Conservation (phyloP, 1,140 invertebrate species). For the Schlechtendalia chinensis region DNA sequence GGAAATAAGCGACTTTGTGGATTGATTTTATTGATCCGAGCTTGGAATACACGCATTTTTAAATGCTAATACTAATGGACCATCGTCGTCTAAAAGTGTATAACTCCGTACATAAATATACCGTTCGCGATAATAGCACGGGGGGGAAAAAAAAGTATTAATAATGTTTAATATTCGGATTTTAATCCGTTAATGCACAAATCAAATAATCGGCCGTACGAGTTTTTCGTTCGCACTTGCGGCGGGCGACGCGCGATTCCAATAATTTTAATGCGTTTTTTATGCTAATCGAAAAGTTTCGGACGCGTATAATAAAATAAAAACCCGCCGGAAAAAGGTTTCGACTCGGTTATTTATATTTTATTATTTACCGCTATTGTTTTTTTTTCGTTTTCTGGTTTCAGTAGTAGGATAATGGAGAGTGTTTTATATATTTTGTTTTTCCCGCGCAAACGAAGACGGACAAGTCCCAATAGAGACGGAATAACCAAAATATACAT, state of each 20-base stretch:
- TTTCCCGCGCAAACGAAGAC: conserved; percentile 46
- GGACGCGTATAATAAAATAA: conserved; percentile 5
- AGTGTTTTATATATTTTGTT: conserved; percentile 49
- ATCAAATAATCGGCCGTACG: conserved; percentile 37
- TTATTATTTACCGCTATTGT: conserved; percentile 46
- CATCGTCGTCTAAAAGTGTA: no score
- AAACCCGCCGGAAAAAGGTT: conserved; percentile 38
- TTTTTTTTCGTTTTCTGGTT: conserved; percentile 30
- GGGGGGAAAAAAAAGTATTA: not conserved
- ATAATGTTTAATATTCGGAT: not conserved
- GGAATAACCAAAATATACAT: conserved; percentile 26
- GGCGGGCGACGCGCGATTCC: conserved; percentile 38
- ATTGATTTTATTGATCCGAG: conserved; percentile 6
- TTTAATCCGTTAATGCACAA: conserved; percentile 48
- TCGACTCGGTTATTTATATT: conserved; percentile 47
- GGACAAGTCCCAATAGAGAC: conserved; percentile 48
- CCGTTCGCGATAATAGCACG: no score
- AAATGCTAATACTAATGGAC: conserved; percentile 5
- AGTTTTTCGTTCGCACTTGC: conserved; percentile 10
- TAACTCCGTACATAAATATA: no score
- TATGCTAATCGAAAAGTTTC: conserved; percentile 50
- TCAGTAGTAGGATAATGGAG: conserved; percentile 29
- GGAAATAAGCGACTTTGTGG: not conserved
- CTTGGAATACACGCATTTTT: not conserved
- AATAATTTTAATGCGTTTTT: conserved; percentile 50